Evolutionary conservation across 1,140 invertebrate species (phyloP).

Genomic region (Neelides sp.): DNA sequence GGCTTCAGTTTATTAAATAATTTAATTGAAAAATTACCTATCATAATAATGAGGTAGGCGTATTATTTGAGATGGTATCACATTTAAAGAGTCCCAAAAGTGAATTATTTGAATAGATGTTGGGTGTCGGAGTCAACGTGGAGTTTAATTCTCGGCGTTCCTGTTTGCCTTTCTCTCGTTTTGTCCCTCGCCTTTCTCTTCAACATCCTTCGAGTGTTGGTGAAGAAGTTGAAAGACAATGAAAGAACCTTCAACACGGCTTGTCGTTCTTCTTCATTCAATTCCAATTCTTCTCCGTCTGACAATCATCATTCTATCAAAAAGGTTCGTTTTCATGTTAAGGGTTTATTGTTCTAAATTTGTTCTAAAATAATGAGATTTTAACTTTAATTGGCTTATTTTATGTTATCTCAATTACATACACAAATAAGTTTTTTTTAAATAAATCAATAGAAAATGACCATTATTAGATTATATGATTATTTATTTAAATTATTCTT

Average conservation of each 20-base stretch:
- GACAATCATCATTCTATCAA: constrained; percentile 28
- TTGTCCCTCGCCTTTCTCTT: constrained; percentile 44
- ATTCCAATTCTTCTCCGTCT: constrained; percentile 10
- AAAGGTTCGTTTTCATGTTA: constrained; percentile 17
- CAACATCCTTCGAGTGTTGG: constrained; percentile 44
- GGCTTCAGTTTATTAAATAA: too few relatives aligned
- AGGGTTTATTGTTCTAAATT: background rate
- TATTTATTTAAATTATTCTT: background rate
- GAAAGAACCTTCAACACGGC: constrained; percentile 24
- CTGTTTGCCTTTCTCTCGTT: constrained; percentile 38
- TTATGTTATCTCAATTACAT: too few relatives aligned
- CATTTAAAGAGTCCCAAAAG: too few relatives aligned
- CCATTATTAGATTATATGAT: background rate
- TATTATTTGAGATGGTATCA: too few relatives aligned
- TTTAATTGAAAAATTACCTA: too few relatives aligned
- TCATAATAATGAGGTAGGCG: too few relatives aligned
- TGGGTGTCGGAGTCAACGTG: constrained; percentile 22
- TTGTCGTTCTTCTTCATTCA: constrained; percentile 17
- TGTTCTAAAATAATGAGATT: background rate
- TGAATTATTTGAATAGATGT: constrained; percentile 10
- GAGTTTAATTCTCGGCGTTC: constrained; percentile 33
- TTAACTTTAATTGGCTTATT: too few relatives aligned
- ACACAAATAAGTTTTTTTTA: background rate
- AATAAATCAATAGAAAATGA: background rate
- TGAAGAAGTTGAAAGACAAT: constrained; percentile 38